Percentiles rank a stretch among this genome's conserved stretches.
Evolutionary conservation across 2,888 invertebrate genomes (phyloP).

Genomic region (Hyppa rectilinea): DNA sequence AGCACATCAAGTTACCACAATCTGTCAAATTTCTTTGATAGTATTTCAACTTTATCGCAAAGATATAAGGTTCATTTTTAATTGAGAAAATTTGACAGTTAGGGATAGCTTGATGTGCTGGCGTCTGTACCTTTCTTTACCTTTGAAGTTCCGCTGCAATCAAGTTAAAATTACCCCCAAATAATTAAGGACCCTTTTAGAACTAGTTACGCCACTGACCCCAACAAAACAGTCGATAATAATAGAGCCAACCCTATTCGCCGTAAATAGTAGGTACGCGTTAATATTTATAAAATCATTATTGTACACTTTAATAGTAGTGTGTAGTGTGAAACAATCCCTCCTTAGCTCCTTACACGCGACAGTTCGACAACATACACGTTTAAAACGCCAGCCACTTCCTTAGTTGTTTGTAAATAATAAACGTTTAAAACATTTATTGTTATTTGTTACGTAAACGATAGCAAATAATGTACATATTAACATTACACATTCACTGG

Average conservation of each 20-base stretch:
- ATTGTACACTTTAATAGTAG: conserved; percentile 8
- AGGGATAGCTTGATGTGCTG: too few relatives aligned
- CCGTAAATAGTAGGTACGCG: neutral
- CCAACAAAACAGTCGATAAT: neutral
- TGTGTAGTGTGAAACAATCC: conserved; percentile 10
- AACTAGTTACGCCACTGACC: too few relatives aligned
- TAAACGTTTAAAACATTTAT: neutral
- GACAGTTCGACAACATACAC: conserved; percentile 14
- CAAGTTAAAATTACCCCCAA: too few relatives aligned
- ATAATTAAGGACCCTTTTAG: too few relatives aligned
- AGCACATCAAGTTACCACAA: too few relatives aligned
- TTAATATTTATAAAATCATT: conserved; percentile 25
- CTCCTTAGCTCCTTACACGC: neutral
- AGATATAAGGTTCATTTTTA: too few relatives aligned
- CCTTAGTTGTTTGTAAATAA: conserved; percentile 16
- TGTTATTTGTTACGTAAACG: conserved; percentile 17
- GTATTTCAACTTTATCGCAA: too few relatives aligned
- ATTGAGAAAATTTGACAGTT: too few relatives aligned
- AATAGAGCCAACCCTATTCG: conserved; percentile 14
- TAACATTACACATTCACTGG: neutral
- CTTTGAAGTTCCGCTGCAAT: too few relatives aligned
- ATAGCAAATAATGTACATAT: neutral
- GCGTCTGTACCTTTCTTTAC: too few relatives aligned
- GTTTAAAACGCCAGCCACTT: neutral
- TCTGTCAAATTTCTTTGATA: too few relatives aligned